These are phyloP conservation scores for Philereme transversata DNA, from an alignment of 2,888 invertebrate genomes.

Conservation along the genomic window DNA sequence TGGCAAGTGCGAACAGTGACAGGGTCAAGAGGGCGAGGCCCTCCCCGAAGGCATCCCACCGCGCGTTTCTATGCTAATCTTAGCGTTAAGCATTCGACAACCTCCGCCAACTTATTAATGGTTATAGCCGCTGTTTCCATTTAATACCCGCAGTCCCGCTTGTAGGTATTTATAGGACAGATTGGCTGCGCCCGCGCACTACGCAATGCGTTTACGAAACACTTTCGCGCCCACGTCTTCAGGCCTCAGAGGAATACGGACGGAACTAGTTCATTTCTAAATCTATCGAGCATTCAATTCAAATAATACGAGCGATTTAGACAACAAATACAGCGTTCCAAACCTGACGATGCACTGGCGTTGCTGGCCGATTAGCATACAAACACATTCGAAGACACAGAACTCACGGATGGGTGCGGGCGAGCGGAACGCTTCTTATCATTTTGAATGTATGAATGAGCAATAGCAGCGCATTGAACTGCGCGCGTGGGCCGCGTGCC, in stretches of 20 bases:
- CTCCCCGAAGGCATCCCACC: constrained; percentile 69
- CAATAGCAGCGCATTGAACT: constrained; percentile 71
- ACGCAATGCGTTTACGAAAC: constrained; percentile 75
- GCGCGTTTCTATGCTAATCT: constrained; percentile 81
- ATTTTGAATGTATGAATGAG: constrained; percentile 84
- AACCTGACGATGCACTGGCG: constrained; percentile 79
- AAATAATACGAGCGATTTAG: constrained; percentile 81
- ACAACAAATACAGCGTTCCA: constrained; percentile 76
- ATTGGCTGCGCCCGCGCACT: constrained; percentile 61
- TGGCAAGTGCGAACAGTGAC: constrained; percentile 73
- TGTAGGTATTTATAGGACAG: constrained; percentile 53
- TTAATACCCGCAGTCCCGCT: constrained; percentile 64
- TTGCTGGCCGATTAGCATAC: constrained; percentile 81
- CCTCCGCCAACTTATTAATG: constrained; percentile 76
- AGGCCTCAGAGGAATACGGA: constrained; percentile 63
- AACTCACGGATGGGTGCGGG: constrained; percentile 77
- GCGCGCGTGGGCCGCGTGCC: constrained; percentile 77
- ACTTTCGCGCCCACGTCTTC: constrained; percentile 69
- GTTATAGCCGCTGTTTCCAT: constrained; percentile 72
- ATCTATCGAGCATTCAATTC: constrained; percentile 82
- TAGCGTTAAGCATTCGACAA: constrained; percentile 70
- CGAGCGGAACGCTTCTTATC: constrained; percentile 77
- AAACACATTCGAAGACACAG: constrained; percentile 75
- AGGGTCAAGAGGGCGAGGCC: constrained; percentile 79
- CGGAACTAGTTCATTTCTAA: constrained; percentile 79